These are phyloP conservation scores for Nothoprocta perdicaria DNA, from an alignment of 2,113 vertebrate species.

Conservation along the genomic window DNA sequence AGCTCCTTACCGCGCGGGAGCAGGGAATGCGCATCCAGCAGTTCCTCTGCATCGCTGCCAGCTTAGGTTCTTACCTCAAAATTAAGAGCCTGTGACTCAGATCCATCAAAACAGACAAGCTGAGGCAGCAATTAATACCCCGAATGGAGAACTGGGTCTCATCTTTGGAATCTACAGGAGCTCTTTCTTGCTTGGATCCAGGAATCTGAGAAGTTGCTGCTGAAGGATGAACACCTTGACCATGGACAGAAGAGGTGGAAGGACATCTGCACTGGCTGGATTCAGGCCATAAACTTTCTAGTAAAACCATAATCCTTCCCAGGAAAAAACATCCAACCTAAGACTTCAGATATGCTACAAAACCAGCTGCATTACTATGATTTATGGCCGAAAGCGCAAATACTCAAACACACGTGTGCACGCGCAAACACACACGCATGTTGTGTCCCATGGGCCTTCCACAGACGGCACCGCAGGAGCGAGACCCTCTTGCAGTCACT, in stretches of 20 bases:
- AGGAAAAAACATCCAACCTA: not conserved
- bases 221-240: not conserved
- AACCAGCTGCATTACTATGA: not conserved
- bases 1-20: not conserved
- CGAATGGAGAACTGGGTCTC: not conserved
- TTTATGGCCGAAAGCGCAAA: not conserved
- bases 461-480: not conserved
- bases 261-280: not conserved
- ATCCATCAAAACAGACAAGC: slow-evolving; percentile 40
- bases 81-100: slow-evolving; percentile 32
- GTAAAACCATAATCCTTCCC: not conserved
- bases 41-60: not conserved
- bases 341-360: not conserved
- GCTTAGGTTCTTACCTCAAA: slow-evolving; percentile 31
- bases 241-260: not conserved
- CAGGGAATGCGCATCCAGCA: not conserved
- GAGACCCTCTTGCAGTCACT: not conserved
- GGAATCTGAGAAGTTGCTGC: not conserved
- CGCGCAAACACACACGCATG: accelerated
- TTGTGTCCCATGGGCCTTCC: not conserved
- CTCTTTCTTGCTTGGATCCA: slow-evolving; percentile 50
- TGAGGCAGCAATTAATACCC: not conserved
- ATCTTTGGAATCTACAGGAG: slow-evolving; percentile 61
- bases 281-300: not conserved
- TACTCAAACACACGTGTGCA: no score